Evolutionary conservation across 64 coral and sea anemone genomes (phyloP).

Genomic region (Actinia tenebrosa): DNA sequence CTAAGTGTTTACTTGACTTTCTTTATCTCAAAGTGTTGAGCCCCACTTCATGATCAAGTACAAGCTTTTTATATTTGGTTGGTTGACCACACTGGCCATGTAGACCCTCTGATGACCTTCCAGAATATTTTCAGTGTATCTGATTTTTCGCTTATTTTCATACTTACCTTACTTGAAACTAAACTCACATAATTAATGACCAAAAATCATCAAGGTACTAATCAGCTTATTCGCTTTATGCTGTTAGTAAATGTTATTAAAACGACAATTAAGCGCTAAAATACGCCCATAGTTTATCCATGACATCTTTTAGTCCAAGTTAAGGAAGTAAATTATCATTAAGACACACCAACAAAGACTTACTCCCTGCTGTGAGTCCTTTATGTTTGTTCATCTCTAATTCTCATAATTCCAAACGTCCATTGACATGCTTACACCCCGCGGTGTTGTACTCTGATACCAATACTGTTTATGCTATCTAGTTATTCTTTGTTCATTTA

Average conservation of each 20-base stretch:
- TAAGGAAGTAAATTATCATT: conserved; percentile 8
- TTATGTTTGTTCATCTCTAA: background rate
- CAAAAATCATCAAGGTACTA: background rate
- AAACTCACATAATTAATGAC: conserved; percentile 4
- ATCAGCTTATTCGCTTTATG: background rate
- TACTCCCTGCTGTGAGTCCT: background rate
- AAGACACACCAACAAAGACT: background rate
- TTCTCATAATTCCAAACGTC: background rate
- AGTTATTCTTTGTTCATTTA: conserved; percentile 16
- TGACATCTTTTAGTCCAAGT: background rate
- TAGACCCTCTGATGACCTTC: too few relatives aligned
- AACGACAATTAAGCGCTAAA: conserved; percentile 6
- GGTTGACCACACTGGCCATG: too few relatives aligned
- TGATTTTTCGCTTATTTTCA: too few relatives aligned
- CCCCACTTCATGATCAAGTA: too few relatives aligned
- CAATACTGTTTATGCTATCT: conserved; percentile 8
- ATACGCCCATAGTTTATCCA: conserved; percentile 1
- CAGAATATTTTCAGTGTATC: too few relatives aligned
- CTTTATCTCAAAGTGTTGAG: too few relatives aligned
- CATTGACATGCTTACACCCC: background rate
- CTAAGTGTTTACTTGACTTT: too few relatives aligned
- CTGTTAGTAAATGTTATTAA: background rate
- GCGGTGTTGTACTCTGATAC: background rate
- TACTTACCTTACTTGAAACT: background rate
- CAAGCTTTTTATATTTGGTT: too few relatives aligned